These are phyloP conservation scores for Drosophila maculinotata DNA, from an alignment of 2,888 invertebrate genomes.

Conservation along the genomic window DNA sequence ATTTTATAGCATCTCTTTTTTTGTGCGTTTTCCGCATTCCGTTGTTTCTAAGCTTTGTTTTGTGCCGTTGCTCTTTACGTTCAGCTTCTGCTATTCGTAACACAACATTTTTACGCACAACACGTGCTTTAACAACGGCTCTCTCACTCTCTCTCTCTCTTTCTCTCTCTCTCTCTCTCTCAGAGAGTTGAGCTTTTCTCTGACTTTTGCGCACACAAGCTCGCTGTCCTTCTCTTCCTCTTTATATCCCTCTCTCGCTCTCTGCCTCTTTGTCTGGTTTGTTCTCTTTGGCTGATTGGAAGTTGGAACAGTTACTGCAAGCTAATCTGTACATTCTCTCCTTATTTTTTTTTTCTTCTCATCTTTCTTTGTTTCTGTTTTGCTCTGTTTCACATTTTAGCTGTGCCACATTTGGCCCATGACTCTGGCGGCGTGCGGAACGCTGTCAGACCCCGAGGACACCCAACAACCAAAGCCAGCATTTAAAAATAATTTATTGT, in stretches of 20 bases:
- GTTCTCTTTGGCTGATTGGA: slow-evolving; percentile 61
- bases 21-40: slow-evolving; percentile 23
- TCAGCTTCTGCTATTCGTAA: slow-evolving; percentile 30
- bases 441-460: slow-evolving; percentile 13
- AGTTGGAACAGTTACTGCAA: slow-evolving; percentile 14
- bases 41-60: slow-evolving; percentile 57
- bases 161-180: slow-evolving; percentile 2
- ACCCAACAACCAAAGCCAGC: slow-evolving; percentile 17
- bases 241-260: slow-evolving; percentile 15
- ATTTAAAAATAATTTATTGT: slow-evolving; percentile 53
- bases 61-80: slow-evolving; percentile 47
- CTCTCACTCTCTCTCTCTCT: slow-evolving; percentile 7
- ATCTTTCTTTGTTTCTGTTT: slow-evolving; percentile 44
- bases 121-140: slow-evolving; percentile 55
- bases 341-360: slow-evolving; percentile 9
- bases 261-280: slow-evolving; percentile 1
- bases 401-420: slow-evolving; percentile 65
- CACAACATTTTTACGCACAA: slow-evolving; percentile 52
- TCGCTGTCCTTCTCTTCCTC: too few relatives aligned
- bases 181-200: slow-evolving; percentile 11
- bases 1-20: slow-evolving; percentile 54
- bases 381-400: slow-evolving; percentile 43
- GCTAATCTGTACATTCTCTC: slow-evolving; percentile 17
- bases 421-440: slow-evolving; percentile 52
- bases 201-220: slow-evolving; percentile 30